Base-by-base conservation (phyloP, 2,888 invertebrate species). In the Brachyptera putata region DNA sequence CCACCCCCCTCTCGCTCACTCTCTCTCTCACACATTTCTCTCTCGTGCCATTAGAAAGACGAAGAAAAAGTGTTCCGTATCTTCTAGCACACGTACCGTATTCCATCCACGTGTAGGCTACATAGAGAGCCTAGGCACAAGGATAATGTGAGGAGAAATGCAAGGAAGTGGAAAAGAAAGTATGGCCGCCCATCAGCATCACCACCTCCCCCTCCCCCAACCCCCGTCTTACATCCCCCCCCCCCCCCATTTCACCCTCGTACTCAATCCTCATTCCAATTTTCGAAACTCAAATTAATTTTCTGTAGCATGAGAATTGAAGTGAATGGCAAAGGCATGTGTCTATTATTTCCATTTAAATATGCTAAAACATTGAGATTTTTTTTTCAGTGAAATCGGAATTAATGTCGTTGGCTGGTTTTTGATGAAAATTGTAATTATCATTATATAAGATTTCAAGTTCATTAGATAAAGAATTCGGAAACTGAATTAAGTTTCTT, bases 151-250 rank as follows among this genome's bases (percentile, higher is more conserved):
- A 34, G 53, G 53, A 53, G 53, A 53, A 53, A 56, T 24, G 41
- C 46, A 46, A 46, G 56, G 50, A 56, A 56, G 56, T 56, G 56
- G 56, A 60, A 46, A 46, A 60, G 56, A 56, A 60, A 60, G 56
- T 56, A 60, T 60, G 56, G 56, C 56, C 60, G 60, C 56, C 56
- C 60, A 60, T 60, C 56, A 56, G 43, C 60, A 55, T 46, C 43
- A 25, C 34, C 46, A 16, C 41, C 25, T 55, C 53, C 24, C 22
- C 25, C 9, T 13, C 43, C 26, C 25, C 39, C 21, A n/a, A n/a
- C n/a, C 25, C 26, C 25, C n/a, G 1, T 30, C n/a, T n/a, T n/a
- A n/a, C n/a, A n/a, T n/a, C n/a, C 25, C n/a, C n/a, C n/a, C n/a
- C 43, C 53, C 16, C 37, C 9, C 50, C 41, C 37, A 55, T 34